Base-by-base conservation (phyloP, 2,888 invertebrate genomes). In the Trilocha varians region DNA sequence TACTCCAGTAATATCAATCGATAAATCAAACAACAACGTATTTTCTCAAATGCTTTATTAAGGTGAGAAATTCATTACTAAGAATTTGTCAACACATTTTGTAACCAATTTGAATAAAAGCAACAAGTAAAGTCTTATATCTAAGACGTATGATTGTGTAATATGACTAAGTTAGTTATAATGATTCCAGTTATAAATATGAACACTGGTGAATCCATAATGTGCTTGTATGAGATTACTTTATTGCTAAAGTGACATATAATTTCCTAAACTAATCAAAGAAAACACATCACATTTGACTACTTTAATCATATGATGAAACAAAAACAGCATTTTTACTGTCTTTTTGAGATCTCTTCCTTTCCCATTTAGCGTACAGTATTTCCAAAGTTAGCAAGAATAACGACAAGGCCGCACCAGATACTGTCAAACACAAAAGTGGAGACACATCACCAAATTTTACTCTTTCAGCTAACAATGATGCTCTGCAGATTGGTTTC, bases 381-480 rank as follows among this genome's bases (percentile, higher is more conserved):
- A 71, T 59, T 42, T 83, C 82, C 1, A 70, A 0, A 0, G 59
- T 65, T 1, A 83, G 45, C 8, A 80, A 40, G 0, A 65, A 25
- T 1, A 73, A 32, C 1, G 82, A 71, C 0, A 70, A 15, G n/a
- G 65, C 4, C 0, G 54, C 65, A 3, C 74, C 76, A 2, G 57
- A 47, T 0, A 52, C 25, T 0, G 70, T 62, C 0, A 78, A 37
- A 0, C 48, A 50, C 1, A 82, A 17, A 2, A 75, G 47, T 0
- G 78, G 69, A 1, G 65, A 57, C 0, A 82, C 59, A 36, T 83
- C 82, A 32, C 65, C 67, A 11, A 80, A 53, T 9, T 70, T 77
- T 5, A 83, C 79, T 37, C 71, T 59, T 44, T 80, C 82, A 18
- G 82, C 82, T 0, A 82, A 63, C 3, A 83, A 44, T 0, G 80